Evolutionary conservation across 2,888 invertebrate genomes (phyloP).

Genomic region (Eilema caniola): DNA sequence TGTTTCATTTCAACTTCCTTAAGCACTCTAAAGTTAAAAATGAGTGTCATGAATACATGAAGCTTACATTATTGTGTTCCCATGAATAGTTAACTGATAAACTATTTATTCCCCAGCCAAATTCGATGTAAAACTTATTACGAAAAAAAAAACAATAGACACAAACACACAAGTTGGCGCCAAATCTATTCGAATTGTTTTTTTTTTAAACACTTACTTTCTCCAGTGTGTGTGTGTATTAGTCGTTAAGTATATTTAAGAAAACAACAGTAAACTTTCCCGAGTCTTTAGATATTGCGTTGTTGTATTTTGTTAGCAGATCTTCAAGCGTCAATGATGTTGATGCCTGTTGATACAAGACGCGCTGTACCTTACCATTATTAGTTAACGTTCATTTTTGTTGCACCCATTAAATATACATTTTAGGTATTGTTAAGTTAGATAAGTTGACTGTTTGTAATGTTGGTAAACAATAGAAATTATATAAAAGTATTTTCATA

Average conservation of each 20-base stretch:
- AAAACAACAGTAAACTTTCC: constrained; percentile 35
- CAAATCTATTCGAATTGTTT: neutral
- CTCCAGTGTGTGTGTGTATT: neutral
- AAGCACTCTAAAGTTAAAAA: neutral
- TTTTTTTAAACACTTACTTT: neutral
- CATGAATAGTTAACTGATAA: neutral
- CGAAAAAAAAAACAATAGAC: neutral
- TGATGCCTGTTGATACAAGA: constrained; percentile 50
- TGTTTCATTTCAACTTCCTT: neutral
- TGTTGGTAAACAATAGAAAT: constrained; percentile 65
- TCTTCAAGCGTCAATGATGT: constrained; percentile 55
- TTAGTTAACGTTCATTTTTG: constrained; percentile 59
- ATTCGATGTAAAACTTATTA: neutral
- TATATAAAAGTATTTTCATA: constrained; percentile 74
- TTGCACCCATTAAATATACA: constrained; percentile 53
- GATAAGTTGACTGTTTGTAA: constrained; percentile 75
- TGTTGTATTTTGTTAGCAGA: constrained; percentile 48
- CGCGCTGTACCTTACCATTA: constrained; percentile 60
- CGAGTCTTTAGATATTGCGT: constrained; percentile 39
- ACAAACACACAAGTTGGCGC: neutral
- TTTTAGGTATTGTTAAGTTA: constrained; percentile 76
- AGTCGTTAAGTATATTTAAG: constrained; percentile 3
- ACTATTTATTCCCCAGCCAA: neutral
- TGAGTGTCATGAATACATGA: neutral
- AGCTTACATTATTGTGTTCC: no score